Conservation (phyloP, 1,140 invertebrate genomes). For the Colletes gigas region DNA sequence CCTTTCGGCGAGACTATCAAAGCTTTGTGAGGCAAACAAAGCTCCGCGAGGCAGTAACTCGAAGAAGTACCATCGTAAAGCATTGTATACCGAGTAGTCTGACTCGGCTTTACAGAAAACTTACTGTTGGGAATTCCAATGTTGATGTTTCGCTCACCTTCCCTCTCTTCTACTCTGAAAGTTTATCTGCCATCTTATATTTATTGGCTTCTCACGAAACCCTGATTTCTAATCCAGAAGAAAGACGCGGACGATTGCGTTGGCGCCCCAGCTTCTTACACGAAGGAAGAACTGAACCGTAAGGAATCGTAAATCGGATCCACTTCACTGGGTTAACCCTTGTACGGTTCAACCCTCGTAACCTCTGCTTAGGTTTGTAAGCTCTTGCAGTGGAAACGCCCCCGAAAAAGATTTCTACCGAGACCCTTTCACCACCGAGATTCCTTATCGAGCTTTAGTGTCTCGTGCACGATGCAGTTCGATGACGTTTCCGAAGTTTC, state of each 20-base stretch:
- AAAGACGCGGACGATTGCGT: constrained; percentile 29
- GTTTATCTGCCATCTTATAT: constrained; percentile 49
- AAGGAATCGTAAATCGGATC: constrained; percentile 57
- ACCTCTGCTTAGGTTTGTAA: constrained; percentile 42
- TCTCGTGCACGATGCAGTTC: background rate
- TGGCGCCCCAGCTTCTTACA: background rate
- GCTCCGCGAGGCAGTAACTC: background rate
- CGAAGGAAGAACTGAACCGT: constrained; percentile 36
- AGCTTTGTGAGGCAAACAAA: background rate
- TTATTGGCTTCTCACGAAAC: constrained; percentile 48
- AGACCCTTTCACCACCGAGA: constrained; percentile 16
- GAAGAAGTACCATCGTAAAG: background rate
- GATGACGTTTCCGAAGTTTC: too few species aligned
- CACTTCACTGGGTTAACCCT: constrained; percentile 38
- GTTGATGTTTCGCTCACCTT: too few species aligned
- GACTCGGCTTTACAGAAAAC: background rate
- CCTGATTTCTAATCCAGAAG: constrained; percentile 52
- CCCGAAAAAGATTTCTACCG: constrained; percentile 4
- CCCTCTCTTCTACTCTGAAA: background rate
- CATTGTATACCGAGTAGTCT: background rate
- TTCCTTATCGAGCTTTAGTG: constrained; percentile 1
- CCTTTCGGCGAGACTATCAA: too few species aligned
- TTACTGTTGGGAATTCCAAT: background rate
- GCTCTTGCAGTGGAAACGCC: constrained; percentile 5
- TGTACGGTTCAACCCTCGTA: constrained; percentile 52